A percentile compares a stretch with the other conserved stretches of the same genome.
Conservation (phyloP, 2,113 vertebrate species). For the Jaculus jaculus region DNA sequence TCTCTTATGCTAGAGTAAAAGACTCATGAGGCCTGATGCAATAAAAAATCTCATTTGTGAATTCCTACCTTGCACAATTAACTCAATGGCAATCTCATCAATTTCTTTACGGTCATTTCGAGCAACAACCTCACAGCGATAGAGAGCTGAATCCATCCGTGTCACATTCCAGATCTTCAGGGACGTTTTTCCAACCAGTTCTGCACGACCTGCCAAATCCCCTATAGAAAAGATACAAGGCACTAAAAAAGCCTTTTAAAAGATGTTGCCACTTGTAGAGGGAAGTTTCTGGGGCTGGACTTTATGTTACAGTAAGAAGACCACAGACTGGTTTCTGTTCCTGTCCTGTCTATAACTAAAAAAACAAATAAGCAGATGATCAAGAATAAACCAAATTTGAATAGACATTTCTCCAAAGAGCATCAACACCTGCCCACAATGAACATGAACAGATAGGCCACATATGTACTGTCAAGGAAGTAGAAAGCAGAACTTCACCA, state of each 20-base stretch:
- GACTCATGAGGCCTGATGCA: background rate
- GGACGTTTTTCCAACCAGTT: slow-evolving; percentile 91
- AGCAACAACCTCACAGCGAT: slow-evolving; percentile 97
- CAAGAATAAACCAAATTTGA: background rate
- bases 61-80: slow-evolving; percentile 92
- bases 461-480: too few relatives aligned
- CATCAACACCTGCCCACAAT: background rate
- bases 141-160: slow-evolving; percentile 92
- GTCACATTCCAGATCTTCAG: slow-evolving; percentile 94
- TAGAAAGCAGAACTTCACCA: background rate
- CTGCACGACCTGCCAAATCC: slow-evolving; percentile 91
- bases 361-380: background rate
- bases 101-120: slow-evolving; percentile 92
- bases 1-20: background rate
- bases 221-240: slow-evolving; percentile 81
- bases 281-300: background rate
- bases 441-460: background rate
- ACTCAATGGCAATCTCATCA: slow-evolving; percentile 95
- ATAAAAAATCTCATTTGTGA: fast-evolving
- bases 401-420: slow-evolving; percentile 6
- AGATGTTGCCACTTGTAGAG: background rate
- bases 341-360: background rate
- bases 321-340: background rate
- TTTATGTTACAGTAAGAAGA: background rate
- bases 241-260: background rate